Percentiles rank a stretch among this genome's conserved stretches.
These are phyloP conservation scores for Onchidella celtica DNA, from an alignment of 2,888 invertebrate species.

Conservation along the genomic window DNA sequence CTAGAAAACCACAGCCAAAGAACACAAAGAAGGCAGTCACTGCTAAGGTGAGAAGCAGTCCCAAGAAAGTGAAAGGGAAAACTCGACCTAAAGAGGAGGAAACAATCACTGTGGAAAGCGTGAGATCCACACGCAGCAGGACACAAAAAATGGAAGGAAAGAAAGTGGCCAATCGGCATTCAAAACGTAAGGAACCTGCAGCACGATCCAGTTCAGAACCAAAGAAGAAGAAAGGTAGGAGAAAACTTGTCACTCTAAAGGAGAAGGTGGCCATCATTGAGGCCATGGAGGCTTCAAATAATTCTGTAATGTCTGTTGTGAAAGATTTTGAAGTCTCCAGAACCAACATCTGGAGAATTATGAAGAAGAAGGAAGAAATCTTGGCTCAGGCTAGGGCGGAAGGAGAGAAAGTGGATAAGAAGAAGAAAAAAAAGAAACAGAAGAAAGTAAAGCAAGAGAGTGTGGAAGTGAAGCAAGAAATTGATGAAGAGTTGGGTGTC, in stretches of 20 bases:
- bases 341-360: slow-evolving; percentile 13
- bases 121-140: neutral
- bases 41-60: neutral
- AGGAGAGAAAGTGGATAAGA: neutral
- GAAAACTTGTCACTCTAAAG: neutral
- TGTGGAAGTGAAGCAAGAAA: slow-evolving; percentile 20
- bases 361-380: slow-evolving; percentile 11
- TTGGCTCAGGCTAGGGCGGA: neutral
- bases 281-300: neutral
- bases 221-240: neutral
- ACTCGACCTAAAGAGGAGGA: neutral
- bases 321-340: slow-evolving; percentile 2
- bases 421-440: neutral
- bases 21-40: neutral
- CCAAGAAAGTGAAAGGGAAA: neutral
- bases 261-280: neutral
- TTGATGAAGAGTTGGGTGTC: neutral
- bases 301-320: neutral
- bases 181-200: neutral
- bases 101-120: neutral
- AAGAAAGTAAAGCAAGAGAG: neutral
- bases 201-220: neutral
- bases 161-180: neutral
- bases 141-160: neutral
- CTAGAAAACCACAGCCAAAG: neutral